Base-by-base conservation (phyloP, 2,113 vertebrate genomes). In the Corythoichthys haematopterus region DNA sequence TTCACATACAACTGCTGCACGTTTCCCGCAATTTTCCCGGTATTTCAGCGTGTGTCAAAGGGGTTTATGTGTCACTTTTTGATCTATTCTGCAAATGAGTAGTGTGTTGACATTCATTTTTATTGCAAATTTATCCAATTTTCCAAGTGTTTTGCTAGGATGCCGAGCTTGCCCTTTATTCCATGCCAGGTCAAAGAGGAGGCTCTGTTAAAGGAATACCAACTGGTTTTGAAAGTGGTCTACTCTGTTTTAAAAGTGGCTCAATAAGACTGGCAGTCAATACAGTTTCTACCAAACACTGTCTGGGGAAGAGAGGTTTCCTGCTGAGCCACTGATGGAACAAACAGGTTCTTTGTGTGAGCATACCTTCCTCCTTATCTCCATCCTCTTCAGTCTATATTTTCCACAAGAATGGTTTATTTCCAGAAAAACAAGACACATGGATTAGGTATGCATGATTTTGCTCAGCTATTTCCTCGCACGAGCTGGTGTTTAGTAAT, bases 281-380 rank as follows among this genome's bases (percentile, higher is more conserved):
- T 87, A 82, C 65, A 75, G 77, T 79, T 74, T 72, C 81, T 78
- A 68, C 81, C 72, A 78, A 70, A 57, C 56, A 5, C 75, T 15
- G 68, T 64, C 65, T 77, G 76, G 69, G 71, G 82, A 72, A 81
- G 83, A 74, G 66, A 77, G 71, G 82, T 69, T 86, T 88, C 83
- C 82, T 81, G 82, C 82, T 80, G 81, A 73, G 72, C 72, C 68
- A 57, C 66, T 77, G 50, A 37, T 64, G 61, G 70, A 20, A 70
- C 60, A 75, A 84, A 87, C 75, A 87, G 76, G 79, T 75, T 82
- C 79, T 88, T 87, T 90, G 81, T 90, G 70, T 64, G 51, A 43
- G 74, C 68, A 62, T 55, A 11, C 60, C 8, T 60, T 62, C 48
- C 33, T 68, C 51, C 66, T 68, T 62, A 71, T 12, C 73, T 56